Percentiles rank a stretch among this genome's conserved stretches.
Conservation (phyloP, 1,140 invertebrate species). For the Dreissena rostriformis region DNA sequence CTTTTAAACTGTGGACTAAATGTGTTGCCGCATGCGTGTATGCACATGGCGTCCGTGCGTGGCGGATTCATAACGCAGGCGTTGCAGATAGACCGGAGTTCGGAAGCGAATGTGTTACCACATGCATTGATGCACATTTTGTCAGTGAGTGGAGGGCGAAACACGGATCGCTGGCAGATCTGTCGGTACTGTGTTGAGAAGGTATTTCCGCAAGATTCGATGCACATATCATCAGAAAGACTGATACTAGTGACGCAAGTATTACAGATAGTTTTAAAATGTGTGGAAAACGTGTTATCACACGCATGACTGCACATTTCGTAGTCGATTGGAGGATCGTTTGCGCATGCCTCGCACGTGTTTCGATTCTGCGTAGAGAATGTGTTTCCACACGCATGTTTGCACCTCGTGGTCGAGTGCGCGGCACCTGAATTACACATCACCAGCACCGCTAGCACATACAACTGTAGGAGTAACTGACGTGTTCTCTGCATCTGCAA, state of each 20-base stretch:
- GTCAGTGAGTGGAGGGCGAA: background rate
- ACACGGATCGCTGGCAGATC: too few species aligned
- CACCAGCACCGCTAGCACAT: background rate
- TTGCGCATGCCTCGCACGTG: slow-evolving; percentile 10
- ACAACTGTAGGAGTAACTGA: too few species aligned
- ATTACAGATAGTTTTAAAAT: slow-evolving; percentile 5
- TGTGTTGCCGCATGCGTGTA: slow-evolving; percentile 28
- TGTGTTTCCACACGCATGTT: slow-evolving; percentile 28
- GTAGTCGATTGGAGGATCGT: slow-evolving; percentile 21
- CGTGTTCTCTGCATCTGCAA: too few species aligned
- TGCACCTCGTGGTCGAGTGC: background rate
- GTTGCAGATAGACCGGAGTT: slow-evolving; percentile 14
- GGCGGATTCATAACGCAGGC: background rate
- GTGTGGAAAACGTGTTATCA: slow-evolving; percentile 14
- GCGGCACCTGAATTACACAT: background rate
- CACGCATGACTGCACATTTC: slow-evolving; percentile 22
- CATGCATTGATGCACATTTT: slow-evolving; percentile 20
- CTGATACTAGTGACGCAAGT: background rate
- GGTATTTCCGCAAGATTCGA: too few species aligned
- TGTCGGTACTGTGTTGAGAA: too few species aligned
- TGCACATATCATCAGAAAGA: background rate
- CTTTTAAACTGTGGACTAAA: background rate
- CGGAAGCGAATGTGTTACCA: slow-evolving; percentile 13
- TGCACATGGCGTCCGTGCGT: slow-evolving; percentile 9
- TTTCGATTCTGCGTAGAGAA: background rate